Evolutionary conservation across 1,140 invertebrate species (phyloP).

Genomic region (Ceratoteleas bidentatus): DNA sequence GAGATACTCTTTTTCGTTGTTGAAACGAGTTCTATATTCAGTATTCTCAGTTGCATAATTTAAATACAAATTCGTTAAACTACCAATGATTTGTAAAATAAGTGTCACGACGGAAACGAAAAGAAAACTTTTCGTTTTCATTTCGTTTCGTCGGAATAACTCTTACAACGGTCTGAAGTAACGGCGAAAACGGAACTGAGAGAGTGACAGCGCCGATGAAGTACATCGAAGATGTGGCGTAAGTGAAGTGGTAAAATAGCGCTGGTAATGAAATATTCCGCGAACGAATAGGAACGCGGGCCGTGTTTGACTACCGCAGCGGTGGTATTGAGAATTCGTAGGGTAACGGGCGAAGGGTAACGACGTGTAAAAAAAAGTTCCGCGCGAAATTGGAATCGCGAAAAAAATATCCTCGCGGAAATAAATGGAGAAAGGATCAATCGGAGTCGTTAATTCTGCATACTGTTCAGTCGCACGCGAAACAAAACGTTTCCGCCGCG

Average conservation of each 20-base stretch:
- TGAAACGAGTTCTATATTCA: no score
- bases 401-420: slow-evolving; percentile 20
- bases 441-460: slow-evolving; percentile 34
- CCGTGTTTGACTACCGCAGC: slow-evolving; percentile 34
- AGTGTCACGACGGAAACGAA: no score
- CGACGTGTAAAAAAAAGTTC: slow-evolving; percentile 25
- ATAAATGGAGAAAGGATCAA: slow-evolving; percentile 12
- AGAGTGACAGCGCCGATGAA: no score
- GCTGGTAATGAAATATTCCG: slow-evolving; percentile 52
- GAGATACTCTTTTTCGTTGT: no score
- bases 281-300: slow-evolving; percentile 20
- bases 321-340: slow-evolving; percentile 32
- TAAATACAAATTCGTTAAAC: no score
- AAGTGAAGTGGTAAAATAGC: slow-evolving; percentile 52
- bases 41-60: no score
- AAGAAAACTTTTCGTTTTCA: no score
- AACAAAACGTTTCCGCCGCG: no score
- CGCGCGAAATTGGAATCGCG: slow-evolving; percentile 41
- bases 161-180: no score
- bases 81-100: no score
- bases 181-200: no score
- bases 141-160: no score
- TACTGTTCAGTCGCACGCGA: slow-evolving; percentile 8
- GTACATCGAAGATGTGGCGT: slow-evolving; percentile 26
- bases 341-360: slow-evolving; percentile 18